Evolutionary conservation across 2,888 invertebrate species (phyloP), one percentile per base, ranked within the genome.

Genomic region (Metellina segmentata): DNA sequence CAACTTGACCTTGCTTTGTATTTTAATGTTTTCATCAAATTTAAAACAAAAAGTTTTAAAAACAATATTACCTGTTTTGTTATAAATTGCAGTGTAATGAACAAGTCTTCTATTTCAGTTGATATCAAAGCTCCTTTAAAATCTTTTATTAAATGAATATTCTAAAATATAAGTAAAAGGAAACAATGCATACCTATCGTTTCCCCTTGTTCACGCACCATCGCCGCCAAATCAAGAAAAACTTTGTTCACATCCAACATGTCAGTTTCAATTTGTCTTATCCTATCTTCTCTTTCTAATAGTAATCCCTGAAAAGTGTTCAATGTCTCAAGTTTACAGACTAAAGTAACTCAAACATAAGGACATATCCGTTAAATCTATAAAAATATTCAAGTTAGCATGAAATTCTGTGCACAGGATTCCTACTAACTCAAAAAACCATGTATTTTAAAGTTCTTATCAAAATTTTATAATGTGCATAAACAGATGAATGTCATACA

Each of bases 201-300:
- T 94, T 97, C 96, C 19, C 98, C 98, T 95, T 99, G 99, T 94
- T 98, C 97, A 95, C 99, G 98, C 48, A 99, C 98, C 96, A 99
- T 96, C 90, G 98, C 97, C 53, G 98, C 99, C 93, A 99, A 96
- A 95, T 99, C 98, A 96, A 98, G 98, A 95, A 99, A 99, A 94
- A 99, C 99, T 95, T 98, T 97, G 95, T 99, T 99, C 87, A 99
- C 99, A 94, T 98, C 98, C 94, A 97, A 96, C 94, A 99, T 99
- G 95, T 99, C 98, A 94, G 96, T 97, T 98, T 99, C 99, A 48
- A 99, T 96, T 95, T 98, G 97, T 93, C 97, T 96, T 94, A 99
- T 98, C 93, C 98, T 97, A 93, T 97, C 96, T 95, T 99, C 99
- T 94, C 98, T 97, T 94, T 98, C 98, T 94, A 97, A 97, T 48